Evolutionary conservation across 2,113 vertebrate species (phyloP).

Genomic region (Hirundichthys speculiger): DNA sequence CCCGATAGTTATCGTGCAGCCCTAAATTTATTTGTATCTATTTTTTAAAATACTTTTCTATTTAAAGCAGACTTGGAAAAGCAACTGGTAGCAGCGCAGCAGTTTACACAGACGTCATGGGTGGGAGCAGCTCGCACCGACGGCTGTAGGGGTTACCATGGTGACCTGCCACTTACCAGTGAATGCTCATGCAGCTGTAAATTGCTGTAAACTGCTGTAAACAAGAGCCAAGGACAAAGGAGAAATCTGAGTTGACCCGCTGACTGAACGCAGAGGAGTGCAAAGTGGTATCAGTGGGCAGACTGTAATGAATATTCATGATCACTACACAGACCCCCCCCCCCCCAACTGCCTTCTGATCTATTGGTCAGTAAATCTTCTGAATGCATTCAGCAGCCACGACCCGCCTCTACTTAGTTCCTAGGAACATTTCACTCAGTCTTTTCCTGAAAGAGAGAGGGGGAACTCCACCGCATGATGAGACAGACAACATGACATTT

Average conservation of each 20-base stretch:
- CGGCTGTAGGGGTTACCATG: neutral
- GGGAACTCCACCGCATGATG: no score
- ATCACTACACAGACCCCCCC: neutral
- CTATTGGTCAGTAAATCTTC: constrained; percentile 1
- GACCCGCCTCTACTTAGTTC: no score
- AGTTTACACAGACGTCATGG: neutral
- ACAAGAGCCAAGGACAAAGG: neutral
- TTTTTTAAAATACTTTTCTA: constrained; percentile 6
- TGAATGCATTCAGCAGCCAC: no score
- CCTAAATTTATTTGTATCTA: no score
- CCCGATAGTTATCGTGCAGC: no score
- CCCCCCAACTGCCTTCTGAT: neutral
- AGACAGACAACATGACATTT: no score
- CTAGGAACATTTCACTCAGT: no score
- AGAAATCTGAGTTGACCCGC: constrained; percentile 1
- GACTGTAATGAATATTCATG: constrained; percentile 15
- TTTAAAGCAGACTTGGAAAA: constrained; percentile 15
- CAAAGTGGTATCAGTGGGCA: neutral
- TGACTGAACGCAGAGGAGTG: neutral
- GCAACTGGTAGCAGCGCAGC: neutral
- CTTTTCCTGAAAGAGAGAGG: no score
- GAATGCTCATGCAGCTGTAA: neutral
- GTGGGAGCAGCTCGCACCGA: neutral
- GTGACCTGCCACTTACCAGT: neutral
- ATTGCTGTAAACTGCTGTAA: neutral